Evolutionary conservation across 2,797 vertebrate species (phyloP).

Genomic region (Otolemur crassicaudatus): DNA sequence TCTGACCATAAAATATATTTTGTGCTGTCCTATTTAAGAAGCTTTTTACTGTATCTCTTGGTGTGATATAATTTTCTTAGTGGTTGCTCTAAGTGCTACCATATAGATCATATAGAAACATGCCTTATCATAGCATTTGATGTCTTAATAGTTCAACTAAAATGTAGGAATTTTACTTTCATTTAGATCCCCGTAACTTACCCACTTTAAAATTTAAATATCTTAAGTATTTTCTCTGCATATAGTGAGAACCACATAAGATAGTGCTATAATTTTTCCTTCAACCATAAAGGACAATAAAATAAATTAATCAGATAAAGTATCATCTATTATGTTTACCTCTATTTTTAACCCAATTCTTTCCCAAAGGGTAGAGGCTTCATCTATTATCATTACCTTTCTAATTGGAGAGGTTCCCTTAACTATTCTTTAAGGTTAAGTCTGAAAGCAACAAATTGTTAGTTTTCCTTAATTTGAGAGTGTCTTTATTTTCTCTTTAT

Average conservation of each 20-base stretch:
- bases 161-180: neutral
- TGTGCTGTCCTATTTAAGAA: neutral
- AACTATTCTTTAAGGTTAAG: neutral
- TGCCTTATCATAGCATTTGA: neutral
- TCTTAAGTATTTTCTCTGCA: conserved; percentile 6
- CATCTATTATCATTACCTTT: neutral
- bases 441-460: neutral
- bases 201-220: neutral
- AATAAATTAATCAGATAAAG: neutral
- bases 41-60: neutral
- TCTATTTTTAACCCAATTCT: neutral
- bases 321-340: neutral
- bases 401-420: neutral
- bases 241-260: neutral
- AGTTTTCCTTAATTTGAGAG: neutral
- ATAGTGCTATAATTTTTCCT: neutral
- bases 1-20: neutral
- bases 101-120: neutral
- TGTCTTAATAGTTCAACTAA: neutral
- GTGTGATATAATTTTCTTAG: neutral
- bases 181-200: neutral
- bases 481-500: neutral
- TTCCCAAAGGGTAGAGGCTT: neutral
- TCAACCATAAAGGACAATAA: conserved; percentile 16
- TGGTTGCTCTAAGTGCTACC: neutral